These are phyloP conservation scores for Harpalus rubripes DNA, from an alignment of 2,888 invertebrate species.

Conservation along the genomic window DNA sequence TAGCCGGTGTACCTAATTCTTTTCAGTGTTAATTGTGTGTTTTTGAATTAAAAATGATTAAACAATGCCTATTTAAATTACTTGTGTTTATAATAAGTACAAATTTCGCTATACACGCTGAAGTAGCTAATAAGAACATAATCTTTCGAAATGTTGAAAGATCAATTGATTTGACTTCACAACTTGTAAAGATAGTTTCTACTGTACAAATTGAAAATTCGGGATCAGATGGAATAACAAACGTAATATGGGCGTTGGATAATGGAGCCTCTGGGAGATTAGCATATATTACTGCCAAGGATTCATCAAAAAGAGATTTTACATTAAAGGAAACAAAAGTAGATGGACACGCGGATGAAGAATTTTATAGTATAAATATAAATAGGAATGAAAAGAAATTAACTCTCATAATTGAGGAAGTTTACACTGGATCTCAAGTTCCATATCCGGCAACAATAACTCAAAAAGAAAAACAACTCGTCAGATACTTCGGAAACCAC, in stretches of 20 bases:
- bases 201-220: slow-evolving; percentile 92
- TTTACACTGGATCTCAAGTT: slow-evolving; percentile 86
- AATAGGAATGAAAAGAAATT: slow-evolving; percentile 50
- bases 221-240: slow-evolving; percentile 85
- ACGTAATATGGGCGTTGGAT: slow-evolving; percentile 86
- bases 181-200: slow-evolving; percentile 90
- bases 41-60: slow-evolving; percentile 59
- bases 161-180: slow-evolving; percentile 91
- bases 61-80: slow-evolving; percentile 27
- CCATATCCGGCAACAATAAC: slow-evolving; percentile 94
- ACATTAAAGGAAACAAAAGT: slow-evolving; percentile 75
- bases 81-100: slow-evolving; percentile 52
- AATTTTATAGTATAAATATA: slow-evolving; percentile 76
- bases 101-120: slow-evolving; percentile 68
- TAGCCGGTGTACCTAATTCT: slow-evolving; percentile 41
- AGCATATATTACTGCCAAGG: slow-evolving; percentile 87
- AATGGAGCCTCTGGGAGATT: slow-evolving; percentile 82
- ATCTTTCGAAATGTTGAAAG: slow-evolving; percentile 90
- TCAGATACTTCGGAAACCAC: slow-evolving; percentile 91
- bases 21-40: slow-evolving; percentile 15
- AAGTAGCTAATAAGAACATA: slow-evolving; percentile 80
- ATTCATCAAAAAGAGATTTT: slow-evolving; percentile 81
- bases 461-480: slow-evolving; percentile 96
- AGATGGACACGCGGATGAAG: slow-evolving; percentile 76
- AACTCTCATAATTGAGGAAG: slow-evolving; percentile 84